phyloP scores from a whole-genome alignment of 2,797 vertebrate genomes.

The Choloepus didactylus region DNA sequence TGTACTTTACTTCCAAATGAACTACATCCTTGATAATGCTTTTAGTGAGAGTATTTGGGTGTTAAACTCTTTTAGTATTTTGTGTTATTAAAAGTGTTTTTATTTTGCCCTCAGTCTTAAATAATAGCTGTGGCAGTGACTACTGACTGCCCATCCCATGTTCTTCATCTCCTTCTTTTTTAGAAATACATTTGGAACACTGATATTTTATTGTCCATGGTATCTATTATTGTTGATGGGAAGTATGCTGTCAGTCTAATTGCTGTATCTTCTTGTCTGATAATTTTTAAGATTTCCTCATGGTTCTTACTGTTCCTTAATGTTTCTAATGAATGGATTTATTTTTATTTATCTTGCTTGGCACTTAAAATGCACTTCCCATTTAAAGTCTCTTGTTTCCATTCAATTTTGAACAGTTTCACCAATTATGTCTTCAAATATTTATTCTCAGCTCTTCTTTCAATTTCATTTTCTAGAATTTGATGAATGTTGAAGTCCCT shows the following conservation, averaged over 20 bases:
- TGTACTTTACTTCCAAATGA: constrained; percentile 56
- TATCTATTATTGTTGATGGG: not conserved
- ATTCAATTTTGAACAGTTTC: constrained; percentile 22
- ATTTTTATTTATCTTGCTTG: constrained; percentile 60
- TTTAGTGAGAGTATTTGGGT: not conserved
- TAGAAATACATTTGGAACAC: not conserved
- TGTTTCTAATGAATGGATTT: not conserved
- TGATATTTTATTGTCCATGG: not conserved
- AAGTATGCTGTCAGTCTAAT: not conserved
- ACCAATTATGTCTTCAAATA: constrained; percentile 58
- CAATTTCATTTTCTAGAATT: constrained; percentile 53
- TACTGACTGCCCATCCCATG: not conserved
- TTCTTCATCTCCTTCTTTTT: not conserved
- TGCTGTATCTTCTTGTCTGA: not conserved
- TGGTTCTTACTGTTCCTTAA: not conserved
- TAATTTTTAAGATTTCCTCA: not conserved
- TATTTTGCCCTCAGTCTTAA: not conserved
- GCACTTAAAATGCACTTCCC: not conserved
- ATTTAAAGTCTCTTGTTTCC: not conserved
- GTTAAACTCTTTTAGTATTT: not conserved
- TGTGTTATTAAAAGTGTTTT: not conserved
- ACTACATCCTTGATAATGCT: not conserved
- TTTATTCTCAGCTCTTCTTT: not conserved
- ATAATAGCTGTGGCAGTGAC: not conserved
- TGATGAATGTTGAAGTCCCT: not conserved